phyloP scores from a whole-genome alignment of 2,113 vertebrate species.

The Dipodomys spectabilis region DNA sequence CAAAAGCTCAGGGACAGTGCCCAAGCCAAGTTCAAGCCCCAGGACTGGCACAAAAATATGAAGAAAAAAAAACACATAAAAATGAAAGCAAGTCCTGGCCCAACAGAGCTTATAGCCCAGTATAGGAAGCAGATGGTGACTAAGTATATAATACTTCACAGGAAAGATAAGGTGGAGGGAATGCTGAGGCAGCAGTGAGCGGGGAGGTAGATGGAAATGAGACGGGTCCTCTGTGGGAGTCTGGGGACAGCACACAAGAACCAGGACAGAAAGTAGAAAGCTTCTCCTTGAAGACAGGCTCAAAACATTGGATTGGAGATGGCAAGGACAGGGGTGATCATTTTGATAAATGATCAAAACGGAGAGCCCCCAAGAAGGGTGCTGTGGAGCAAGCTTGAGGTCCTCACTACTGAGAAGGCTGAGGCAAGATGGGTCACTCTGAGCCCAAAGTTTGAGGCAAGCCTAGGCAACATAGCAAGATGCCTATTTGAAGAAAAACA shows the following conservation, averaged over 20 bases:
- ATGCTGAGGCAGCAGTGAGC: neutral
- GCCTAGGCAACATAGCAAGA: neutral
- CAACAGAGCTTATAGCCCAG: neutral
- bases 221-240: neutral
- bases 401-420: neutral
- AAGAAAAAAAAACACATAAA: no score
- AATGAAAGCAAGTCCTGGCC: neutral
- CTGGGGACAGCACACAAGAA: neutral
- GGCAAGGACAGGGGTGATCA: neutral
- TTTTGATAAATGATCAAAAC: neutral
- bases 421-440: neutral
- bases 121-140: neutral
- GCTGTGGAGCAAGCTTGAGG: neutral
- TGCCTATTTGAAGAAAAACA: neutral
- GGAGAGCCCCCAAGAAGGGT: neutral
- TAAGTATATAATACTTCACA: neutral
- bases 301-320: neutral
- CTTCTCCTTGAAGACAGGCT: neutral
- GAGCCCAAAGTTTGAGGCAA: neutral
- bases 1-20: no score
- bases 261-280: neutral
- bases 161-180: neutral
- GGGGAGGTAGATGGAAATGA: neutral
- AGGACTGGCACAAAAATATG: no score
- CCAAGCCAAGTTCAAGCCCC: neutral